A percentile compares a stretch with the other conserved stretches of the same genome.
Evolutionary conservation across 2,113 vertebrate genomes (phyloP).

Genomic region (Ciconia maguari): DNA sequence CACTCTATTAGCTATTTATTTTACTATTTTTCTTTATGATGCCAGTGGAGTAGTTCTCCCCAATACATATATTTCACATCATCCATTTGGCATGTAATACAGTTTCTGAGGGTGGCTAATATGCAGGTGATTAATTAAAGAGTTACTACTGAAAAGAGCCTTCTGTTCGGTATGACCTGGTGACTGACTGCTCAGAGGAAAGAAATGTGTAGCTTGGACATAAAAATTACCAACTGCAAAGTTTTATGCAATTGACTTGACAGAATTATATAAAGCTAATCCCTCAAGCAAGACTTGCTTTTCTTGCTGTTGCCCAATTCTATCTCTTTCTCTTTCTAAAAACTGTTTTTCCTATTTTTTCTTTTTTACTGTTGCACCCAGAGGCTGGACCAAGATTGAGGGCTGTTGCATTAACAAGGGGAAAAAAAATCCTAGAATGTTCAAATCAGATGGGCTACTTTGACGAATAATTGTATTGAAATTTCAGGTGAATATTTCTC

Average conservation of each 20-base stretch:
- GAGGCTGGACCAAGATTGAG: not conserved
- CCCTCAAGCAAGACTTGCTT: constrained; percentile 11
- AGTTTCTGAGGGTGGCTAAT: not conserved
- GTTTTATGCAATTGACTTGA: not conserved
- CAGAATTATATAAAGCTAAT: constrained; percentile 27
- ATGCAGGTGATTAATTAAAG: constrained; percentile 6
- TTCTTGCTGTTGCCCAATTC: not conserved
- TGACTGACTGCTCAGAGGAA: not conserved
- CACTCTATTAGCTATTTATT: not conserved
- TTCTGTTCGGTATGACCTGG: not conserved
- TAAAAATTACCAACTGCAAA: constrained; percentile 15
- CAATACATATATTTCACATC: not conserved
- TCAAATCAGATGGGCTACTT: not conserved
- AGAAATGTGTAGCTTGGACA: not conserved
- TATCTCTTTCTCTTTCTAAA: not conserved
- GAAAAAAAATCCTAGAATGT: not conserved
- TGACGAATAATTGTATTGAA: not conserved
- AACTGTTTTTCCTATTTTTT: not conserved
- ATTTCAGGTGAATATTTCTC: not conserved
- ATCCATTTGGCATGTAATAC: not conserved
- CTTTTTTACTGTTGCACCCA: not conserved
- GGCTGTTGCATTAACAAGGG: not conserved
- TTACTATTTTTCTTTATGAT: not conserved
- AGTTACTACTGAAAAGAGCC: not conserved
- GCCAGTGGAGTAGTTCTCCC: not conserved